A percentile compares a stretch with the other conserved stretches of the same genome.
Conservation (phyloP, 2,888 invertebrate species). For the Cryptocephalus primarius region DNA sequence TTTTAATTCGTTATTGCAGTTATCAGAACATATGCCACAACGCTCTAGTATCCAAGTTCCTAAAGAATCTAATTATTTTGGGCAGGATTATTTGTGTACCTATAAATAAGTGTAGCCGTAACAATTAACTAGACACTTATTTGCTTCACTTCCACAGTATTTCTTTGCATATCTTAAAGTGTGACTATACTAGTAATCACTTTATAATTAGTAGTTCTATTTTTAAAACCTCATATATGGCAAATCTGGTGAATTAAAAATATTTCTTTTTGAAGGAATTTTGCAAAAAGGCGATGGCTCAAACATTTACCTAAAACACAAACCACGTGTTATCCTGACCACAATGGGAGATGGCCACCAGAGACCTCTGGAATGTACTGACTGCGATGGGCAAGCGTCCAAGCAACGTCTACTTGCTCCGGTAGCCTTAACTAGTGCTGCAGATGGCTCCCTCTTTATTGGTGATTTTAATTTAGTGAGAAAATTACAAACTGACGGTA, state of each 20-base stretch:
- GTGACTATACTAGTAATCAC: too few species aligned
- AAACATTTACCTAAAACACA: constrained; percentile 87
- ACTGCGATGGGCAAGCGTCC: constrained; percentile 69
- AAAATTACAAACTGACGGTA: constrained; percentile 75
- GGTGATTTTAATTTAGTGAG: constrained; percentile 93
- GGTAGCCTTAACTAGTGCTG: constrained; percentile 80
- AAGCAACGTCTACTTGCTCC: constrained; percentile 82
- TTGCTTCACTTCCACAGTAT: too few species aligned
- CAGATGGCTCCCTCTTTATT: constrained; percentile 89
- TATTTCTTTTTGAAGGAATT: constrained; percentile 52
- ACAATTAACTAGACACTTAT: too few species aligned
- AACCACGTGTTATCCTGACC: constrained; percentile 82
- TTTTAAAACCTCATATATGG: too few species aligned
- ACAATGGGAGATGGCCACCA: constrained; percentile 88
- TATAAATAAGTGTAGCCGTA: too few species aligned
- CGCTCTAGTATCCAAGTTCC: too few species aligned
- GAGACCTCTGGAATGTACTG: constrained; percentile 71
- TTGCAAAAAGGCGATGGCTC: constrained; percentile 96
- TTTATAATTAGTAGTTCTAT: too few species aligned
- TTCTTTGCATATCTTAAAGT: too few species aligned
- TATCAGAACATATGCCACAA: not conserved
- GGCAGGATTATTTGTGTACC: too few species aligned
- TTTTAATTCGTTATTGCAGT: not conserved
- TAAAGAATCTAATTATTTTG: too few species aligned
- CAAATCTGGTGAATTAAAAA: too few species aligned